A percentile compares a stretch with the other conserved stretches of the same genome.
phyloP scores from a whole-genome alignment of 2,888 invertebrate species.

The Cybosia mesomella region DNA sequence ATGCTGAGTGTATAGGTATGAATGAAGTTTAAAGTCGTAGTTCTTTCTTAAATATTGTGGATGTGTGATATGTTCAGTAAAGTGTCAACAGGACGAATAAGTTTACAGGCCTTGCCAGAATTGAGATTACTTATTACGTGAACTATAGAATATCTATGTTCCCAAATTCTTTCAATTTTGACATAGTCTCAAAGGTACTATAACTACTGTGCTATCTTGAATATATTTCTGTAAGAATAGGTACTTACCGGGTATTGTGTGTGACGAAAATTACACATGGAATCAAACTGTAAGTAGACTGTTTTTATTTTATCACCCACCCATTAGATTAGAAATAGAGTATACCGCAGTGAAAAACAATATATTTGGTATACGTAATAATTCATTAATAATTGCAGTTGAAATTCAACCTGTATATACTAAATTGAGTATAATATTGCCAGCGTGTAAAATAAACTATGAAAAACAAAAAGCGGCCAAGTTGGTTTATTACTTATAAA shows the following conservation, averaged over 20 bases:
- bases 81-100: neutral
- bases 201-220: neutral
- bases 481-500: too few relatives aligned
- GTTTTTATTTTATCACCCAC: neutral
- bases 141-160: neutral
- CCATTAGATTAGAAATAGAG: neutral
- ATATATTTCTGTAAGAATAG: neutral
- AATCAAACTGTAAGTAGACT: neutral
- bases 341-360: too few relatives aligned
- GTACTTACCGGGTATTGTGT: neutral
- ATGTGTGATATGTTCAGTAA: neutral
- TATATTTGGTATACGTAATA: too few relatives aligned
- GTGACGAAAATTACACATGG: neutral
- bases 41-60: neutral
- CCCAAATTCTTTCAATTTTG: neutral
- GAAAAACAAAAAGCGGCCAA: neutral
- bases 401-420: too few relatives aligned
- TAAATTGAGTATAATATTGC: too few relatives aligned
- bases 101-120: neutral
- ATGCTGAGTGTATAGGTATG: neutral
- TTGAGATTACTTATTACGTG: neutral
- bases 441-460: too few relatives aligned
- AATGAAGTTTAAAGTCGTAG: neutral
- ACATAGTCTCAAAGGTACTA: neutral
- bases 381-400: too few relatives aligned